Conservation (phyloP, 2,113 vertebrate genomes). For the Odocoileus hemionus region DNA sequence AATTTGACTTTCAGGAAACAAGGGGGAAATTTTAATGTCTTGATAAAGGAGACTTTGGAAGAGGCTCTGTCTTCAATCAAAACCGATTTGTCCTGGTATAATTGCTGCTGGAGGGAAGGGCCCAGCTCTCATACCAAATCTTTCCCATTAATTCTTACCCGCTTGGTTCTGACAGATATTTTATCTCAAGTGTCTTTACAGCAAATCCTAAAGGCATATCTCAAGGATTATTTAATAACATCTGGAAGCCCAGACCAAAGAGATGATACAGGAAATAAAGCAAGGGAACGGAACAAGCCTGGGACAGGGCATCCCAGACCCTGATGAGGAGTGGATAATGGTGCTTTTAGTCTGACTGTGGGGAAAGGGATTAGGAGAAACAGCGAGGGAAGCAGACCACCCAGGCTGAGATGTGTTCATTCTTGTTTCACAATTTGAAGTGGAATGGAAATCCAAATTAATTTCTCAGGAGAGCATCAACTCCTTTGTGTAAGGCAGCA, state of each 20-base stretch:
- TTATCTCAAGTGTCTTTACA: conserved; percentile 25
- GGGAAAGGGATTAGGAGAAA: conserved; percentile 56
- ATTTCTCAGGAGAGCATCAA: conserved; percentile 45
- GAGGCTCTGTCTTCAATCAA: not conserved
- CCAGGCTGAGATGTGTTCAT: conserved; percentile 44
- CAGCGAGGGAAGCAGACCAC: conserved; percentile 57
- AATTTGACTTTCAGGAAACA: conserved; percentile 6
- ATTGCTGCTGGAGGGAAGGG: not conserved
- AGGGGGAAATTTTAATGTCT: not conserved
- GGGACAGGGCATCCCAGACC: conserved; percentile 69
- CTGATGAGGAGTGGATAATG: conserved; percentile 59
- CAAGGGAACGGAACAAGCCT: conserved; percentile 69
- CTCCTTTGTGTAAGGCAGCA: conserved; percentile 28
- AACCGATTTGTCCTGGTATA: not conserved
- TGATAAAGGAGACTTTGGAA: not conserved
- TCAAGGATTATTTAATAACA: conserved; percentile 59
- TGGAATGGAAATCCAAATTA: conserved; percentile 58
- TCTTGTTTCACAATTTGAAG: conserved; percentile 57
- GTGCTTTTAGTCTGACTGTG: conserved; percentile 59
- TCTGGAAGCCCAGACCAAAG: conserved; percentile 61
- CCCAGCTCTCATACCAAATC: not conserved
- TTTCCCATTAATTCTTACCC: conserved; percentile 48
- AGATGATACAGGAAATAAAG: conserved; percentile 63
- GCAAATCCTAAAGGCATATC: conserved; percentile 43
- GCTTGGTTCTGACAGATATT: conserved; percentile 44